Evolutionary conservation across 2,797 vertebrate genomes (phyloP).

Genomic region (Trachops cirrhosus): DNA sequence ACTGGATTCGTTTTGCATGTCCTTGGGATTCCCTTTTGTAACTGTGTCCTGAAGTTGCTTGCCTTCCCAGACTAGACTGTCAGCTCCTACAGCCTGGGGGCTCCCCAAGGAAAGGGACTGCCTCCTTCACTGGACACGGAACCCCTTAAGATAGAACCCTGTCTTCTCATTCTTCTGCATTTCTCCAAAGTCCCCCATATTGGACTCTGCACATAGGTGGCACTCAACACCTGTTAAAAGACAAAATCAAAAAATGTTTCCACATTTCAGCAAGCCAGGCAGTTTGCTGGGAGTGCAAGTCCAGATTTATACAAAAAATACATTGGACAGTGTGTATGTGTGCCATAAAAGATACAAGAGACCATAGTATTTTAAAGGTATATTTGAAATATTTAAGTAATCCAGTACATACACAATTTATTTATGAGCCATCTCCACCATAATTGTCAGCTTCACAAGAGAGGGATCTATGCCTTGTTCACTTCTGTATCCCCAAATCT

Average conservation of each 20-base stretch:
- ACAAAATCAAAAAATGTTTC: conserved; percentile 36
- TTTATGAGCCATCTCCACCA: not conserved
- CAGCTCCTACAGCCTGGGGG: not conserved
- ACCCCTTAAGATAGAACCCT: not conserved
- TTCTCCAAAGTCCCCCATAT: conserved; percentile 53
- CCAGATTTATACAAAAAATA: not conserved
- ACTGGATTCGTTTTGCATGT: not conserved
- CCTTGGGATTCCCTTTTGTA: conserved; percentile 29
- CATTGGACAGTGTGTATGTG: not conserved
- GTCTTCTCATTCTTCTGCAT: conserved; percentile 22
- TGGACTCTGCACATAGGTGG: conserved; percentile 71
- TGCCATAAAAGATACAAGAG: not conserved
- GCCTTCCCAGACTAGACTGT: not conserved
- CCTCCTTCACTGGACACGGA: not conserved
- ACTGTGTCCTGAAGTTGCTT: not conserved
- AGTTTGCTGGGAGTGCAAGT: conserved; percentile 26
- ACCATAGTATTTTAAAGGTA: not conserved
- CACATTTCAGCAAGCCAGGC: not conserved
- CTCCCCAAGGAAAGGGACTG: not conserved
- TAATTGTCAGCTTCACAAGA: not conserved
- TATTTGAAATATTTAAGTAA: conserved; percentile 21
- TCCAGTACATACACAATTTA: not conserved
- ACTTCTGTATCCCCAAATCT: not conserved
- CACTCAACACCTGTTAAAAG: conserved; percentile 71
- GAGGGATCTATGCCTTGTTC: not conserved